phyloP scores from a whole-genome alignment of 2,888 invertebrate genomes.

The Andrena bucephala region DNA sequence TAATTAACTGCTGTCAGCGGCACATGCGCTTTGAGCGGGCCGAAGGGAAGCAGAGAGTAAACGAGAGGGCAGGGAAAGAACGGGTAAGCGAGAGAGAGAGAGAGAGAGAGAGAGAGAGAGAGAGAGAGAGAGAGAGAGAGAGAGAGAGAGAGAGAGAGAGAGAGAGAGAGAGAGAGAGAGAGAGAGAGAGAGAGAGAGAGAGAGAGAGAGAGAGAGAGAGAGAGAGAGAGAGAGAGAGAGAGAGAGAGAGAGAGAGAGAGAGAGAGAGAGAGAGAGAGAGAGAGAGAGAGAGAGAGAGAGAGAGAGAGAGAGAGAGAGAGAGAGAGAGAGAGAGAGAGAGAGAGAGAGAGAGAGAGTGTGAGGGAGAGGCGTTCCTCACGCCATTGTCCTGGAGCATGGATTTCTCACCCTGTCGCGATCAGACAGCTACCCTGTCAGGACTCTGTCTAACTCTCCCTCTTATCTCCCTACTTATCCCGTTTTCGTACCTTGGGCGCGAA shows the following conservation, averaged over 20 bases:
- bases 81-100: conserved; percentile 26
- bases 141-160: conserved; percentile 29
- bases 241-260: conserved; percentile 29
- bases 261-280: conserved; percentile 30
- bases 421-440: conserved; percentile 40
- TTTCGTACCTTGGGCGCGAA: conserved; percentile 46
- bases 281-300: conserved; percentile 27
- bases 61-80: conserved; percentile 12
- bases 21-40: conserved; percentile 65
- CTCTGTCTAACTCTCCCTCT: conserved; percentile 40
- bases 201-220: conserved; percentile 29
- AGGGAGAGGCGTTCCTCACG: conserved; percentile 37
- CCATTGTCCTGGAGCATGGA: conserved; percentile 40
- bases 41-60: conserved; percentile 27
- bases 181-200: conserved; percentile 29
- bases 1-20: conserved; percentile 78
- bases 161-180: conserved; percentile 30
- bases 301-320: conserved; percentile 30
- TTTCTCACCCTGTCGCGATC: conserved; percentile 54
- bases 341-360: conserved; percentile 26
- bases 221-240: conserved; percentile 25
- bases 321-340: conserved; percentile 29
- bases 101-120: too few species aligned
- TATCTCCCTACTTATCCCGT: conserved; percentile 53
- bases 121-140: conserved; percentile 25